Base-by-base conservation (phyloP, 1,140 invertebrate genomes). In the Galendromus occidentalis region DNA sequence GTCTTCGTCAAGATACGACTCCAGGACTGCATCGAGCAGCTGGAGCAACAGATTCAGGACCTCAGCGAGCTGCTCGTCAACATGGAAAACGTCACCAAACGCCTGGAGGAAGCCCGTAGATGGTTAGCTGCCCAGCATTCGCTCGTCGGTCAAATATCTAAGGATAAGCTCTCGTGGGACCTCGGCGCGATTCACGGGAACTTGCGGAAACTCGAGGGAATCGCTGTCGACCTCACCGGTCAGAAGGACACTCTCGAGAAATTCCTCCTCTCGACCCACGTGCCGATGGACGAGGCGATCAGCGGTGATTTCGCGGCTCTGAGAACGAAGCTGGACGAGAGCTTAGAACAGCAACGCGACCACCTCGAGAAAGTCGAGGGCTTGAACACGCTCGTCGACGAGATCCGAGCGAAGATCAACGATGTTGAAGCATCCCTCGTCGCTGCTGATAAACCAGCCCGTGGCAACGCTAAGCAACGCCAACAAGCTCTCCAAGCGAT, bases 1-100 rank as follows among this genome's bases (percentile, higher is more conserved):
- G 78, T 91, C 0, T 82, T 85, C 74, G 87, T 92, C 41, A 81
- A 88, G 66, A 83, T 83, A 7, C 80, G 86, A 65, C 79, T 95
- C 0, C 87, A 92, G 76, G 88, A 93, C 76, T 80, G 89, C 67
- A 87, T 93, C 70, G 88, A 91, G 76, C 87, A 92, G 85, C 89
- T 93, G 20, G 64, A 65, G 41, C 42, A 65, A 17, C 64, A 42
- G 25, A 42, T 44, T 65, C 64, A 42, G 2, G 51, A 59, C 25
- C 51, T 59, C 2, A 59, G 51, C 22, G 51, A 59, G 51, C 51
- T 59, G 14, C 51, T 59, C 14, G 22, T 33, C 6, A 59, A 59
- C 51, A 59, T 59, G 14, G 51, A 59, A 25, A 59, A 33, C 25
- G 51, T 85, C 44, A 92, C 91, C 77, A 76, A 94, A 47, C 82